phyloP scores from a whole-genome alignment of 2,888 invertebrate species.

The Orthonychiurus folsomi region DNA sequence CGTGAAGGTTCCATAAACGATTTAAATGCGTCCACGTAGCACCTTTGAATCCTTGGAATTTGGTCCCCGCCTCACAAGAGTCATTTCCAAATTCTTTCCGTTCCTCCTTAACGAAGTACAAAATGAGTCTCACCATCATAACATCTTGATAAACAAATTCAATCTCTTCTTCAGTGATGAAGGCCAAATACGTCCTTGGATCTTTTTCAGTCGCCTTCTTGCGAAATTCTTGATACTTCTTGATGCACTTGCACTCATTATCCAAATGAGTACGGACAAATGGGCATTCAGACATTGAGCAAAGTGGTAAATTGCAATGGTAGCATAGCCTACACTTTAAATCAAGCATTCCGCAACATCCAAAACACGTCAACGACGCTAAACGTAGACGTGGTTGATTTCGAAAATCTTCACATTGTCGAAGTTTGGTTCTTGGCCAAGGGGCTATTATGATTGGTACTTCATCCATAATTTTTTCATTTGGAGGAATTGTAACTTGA shows the following conservation, averaged over 20 bases:
- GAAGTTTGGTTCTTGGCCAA: conserved; percentile 19
- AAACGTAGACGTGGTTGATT: not conserved
- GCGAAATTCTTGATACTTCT: not conserved
- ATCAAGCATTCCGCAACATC: not conserved
- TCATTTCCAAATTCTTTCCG: not conserved
- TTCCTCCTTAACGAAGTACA: not conserved
- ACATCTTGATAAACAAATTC: conserved; percentile 10
- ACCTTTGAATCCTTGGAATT: not conserved
- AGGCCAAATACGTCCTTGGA: not conserved
- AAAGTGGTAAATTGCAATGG: not conserved
- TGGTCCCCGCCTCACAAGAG: not conserved
- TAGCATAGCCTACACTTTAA: no score
- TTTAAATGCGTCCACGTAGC: not conserved
- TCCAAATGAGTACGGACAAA: not conserved
- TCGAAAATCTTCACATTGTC: not conserved
- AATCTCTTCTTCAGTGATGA: not conserved
- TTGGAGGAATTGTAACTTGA: conserved; percentile 5
- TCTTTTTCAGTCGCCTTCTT: not conserved
- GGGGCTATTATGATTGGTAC: conserved; percentile 19
- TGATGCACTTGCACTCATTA: not conserved
- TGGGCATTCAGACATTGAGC: not conserved
- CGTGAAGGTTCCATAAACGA: not conserved
- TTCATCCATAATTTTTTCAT: conserved; percentile 15
- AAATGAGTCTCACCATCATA: not conserved
- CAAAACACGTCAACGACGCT: not conserved